Conservation (phyloP, 2,113 vertebrate genomes). For the Atractosteus spatula region DNA sequence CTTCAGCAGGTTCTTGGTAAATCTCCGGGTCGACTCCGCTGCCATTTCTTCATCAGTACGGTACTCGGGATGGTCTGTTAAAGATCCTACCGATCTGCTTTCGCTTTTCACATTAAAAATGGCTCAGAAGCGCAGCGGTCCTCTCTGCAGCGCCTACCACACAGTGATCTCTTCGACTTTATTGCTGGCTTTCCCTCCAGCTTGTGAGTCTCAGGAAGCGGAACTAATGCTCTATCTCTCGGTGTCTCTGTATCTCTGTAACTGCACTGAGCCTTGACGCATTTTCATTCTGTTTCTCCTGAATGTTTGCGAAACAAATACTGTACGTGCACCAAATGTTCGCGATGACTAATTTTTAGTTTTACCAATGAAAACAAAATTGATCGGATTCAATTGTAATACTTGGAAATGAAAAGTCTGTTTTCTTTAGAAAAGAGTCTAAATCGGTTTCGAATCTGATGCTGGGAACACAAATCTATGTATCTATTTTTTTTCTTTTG, state of each 20-base stretch:
- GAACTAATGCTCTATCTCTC: slow-evolving; percentile 18
- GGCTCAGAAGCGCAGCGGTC: too few species aligned
- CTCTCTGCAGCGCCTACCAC: not conserved
- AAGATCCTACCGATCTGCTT: not conserved
- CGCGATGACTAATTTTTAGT: not conserved
- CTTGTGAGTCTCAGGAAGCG: slow-evolving; percentile 24
- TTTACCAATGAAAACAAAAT: too few species aligned
- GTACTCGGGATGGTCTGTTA: not conserved
- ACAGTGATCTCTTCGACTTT: slow-evolving; percentile 4
- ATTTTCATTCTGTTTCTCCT: not conserved
- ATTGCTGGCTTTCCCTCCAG: not conserved
- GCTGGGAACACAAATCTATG: too few species aligned
- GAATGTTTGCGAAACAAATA: not conserved
- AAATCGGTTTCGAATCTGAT: too few species aligned
- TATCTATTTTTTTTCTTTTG: too few species aligned
- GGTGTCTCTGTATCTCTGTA: not conserved
- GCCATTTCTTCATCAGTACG: slow-evolving; percentile 72
- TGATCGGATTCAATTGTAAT: too few species aligned
- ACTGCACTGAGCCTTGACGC: not conserved
- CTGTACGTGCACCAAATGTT: not conserved
- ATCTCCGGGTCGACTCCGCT: slow-evolving; percentile 78
- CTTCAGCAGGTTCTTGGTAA: slow-evolving; percentile 87
- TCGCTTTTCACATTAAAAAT: slow-evolving; percentile 11
- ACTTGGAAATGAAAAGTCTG: too few species aligned
- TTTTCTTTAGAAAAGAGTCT: too few species aligned